These are phyloP conservation scores for Avahi laniger DNA, from an alignment of 2,797 vertebrate genomes.

Conservation along the genomic window DNA sequence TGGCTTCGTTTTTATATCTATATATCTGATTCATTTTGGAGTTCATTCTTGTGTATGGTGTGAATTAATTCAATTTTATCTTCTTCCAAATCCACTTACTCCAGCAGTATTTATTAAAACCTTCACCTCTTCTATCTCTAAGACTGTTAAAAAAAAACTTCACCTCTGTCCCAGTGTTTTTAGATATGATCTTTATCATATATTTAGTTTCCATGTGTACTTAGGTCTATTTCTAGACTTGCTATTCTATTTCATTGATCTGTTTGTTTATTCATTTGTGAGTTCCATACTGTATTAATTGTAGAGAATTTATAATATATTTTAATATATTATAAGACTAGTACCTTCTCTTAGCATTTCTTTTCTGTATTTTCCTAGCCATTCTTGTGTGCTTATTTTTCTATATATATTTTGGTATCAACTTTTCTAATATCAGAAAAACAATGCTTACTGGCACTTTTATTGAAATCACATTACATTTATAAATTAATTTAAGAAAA, in stretches of 20 bases:
- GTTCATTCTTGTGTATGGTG: background rate
- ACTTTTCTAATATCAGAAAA: background rate
- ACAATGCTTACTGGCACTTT: conserved; percentile 3
- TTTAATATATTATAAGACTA: background rate
- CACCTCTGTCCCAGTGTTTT: background rate
- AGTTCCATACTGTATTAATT: background rate
- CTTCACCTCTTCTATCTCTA: background rate
- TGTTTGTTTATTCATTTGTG: background rate
- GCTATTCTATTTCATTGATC: background rate
- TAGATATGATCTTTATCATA: background rate
- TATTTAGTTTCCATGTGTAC: background rate
- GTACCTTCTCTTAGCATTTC: background rate
- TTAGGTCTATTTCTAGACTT: background rate
- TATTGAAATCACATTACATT: background rate
- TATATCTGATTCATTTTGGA: background rate
- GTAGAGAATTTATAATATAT: background rate
- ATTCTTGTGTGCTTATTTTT: conserved; percentile 23
- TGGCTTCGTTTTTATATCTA: background rate
- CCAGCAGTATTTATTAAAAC: background rate
- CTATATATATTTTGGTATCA: background rate
- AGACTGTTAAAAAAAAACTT: background rate
- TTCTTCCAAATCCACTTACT: background rate
- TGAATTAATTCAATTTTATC: background rate
- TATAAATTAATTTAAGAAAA: conserved; percentile 3
- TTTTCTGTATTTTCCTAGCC: conserved; percentile 11